A percentile compares a stretch with the other conserved stretches of the same genome.
Conservation (phyloP, 92 coral and sea anemone genomes). For the Micromussa lordhowensis region DNA sequence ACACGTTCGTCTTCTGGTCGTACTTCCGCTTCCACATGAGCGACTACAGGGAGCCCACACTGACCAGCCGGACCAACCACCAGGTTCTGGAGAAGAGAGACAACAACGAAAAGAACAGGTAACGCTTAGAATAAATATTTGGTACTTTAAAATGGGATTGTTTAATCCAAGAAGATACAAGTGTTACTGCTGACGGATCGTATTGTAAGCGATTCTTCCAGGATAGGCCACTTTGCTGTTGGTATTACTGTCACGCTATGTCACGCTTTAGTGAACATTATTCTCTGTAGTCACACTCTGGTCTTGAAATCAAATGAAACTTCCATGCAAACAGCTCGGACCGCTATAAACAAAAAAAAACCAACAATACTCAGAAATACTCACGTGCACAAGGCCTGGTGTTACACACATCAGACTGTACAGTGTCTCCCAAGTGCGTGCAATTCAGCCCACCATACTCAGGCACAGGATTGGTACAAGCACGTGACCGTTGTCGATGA, state of each 20-base stretch:
- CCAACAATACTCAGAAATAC: constrained; percentile 7
- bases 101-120: not conserved
- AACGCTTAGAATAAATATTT: no score
- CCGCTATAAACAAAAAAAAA: no score
- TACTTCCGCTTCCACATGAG: constrained; percentile 92
- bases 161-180: not conserved
- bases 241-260: not conserved
- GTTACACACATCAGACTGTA: constrained; percentile 85
- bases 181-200: not conserved
- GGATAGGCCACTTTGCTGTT: not conserved
- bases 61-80: constrained; percentile 99
- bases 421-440: constrained; percentile 73
- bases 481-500: constrained; percentile 92
- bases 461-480: constrained; percentile 94
- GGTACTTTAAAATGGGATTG: not conserved
- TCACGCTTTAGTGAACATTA: not conserved
- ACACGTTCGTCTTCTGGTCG: constrained; percentile 88
- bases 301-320: not conserved
- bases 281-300: not conserved
- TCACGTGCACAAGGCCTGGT: constrained; percentile 91
- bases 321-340: not conserved
- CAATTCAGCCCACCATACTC: constrained; percentile 94
- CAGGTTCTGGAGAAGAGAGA: constrained; percentile 66
- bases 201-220: not conserved
- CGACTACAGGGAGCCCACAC: constrained; percentile 94